Evolutionary conservation across 2,888 invertebrate genomes (phyloP).

Genomic region (Barypeithes pellucidus): DNA sequence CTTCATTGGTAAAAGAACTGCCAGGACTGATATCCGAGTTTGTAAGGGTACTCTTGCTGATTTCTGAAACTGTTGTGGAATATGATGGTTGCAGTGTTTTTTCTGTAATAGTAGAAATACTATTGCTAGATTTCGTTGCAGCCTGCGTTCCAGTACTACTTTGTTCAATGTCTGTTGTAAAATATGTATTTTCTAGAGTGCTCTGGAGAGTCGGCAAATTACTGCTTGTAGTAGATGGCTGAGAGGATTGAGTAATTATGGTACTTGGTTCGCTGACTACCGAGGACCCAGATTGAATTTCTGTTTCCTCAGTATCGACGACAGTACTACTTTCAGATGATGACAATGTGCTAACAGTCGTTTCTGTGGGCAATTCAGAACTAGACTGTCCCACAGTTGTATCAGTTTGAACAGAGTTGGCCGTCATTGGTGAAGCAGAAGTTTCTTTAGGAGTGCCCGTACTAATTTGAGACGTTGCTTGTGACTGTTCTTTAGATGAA

Average conservation of each 20-base stretch:
- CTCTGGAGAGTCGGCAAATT: background rate
- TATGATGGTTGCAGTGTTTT: background rate
- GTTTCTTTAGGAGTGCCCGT: background rate
- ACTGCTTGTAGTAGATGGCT: background rate
- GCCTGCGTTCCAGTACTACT: too few species aligned
- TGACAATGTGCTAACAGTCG: background rate
- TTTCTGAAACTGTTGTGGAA: slow-evolving; percentile 15
- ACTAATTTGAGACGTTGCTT: background rate
- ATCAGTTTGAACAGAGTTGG: background rate
- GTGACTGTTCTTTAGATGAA: background rate
- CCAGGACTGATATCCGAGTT: background rate
- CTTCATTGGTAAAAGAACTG: background rate
- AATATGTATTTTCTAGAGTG: slow-evolving; percentile 1
- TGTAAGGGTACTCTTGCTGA: background rate
- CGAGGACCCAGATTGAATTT: background rate
- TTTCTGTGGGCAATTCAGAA: background rate
- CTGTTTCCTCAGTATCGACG: background rate
- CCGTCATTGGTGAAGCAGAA: background rate
- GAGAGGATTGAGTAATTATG: background rate
- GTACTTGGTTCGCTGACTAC: background rate
- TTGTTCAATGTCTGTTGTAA: background rate
- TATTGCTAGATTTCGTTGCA: background rate
- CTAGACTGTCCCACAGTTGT: background rate
- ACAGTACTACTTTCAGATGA: slow-evolving; percentile 17
- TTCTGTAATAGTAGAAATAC: slow-evolving; percentile 5